Percentiles rank a stretch among this genome's conserved stretches.
Conservation (phyloP, 2,888 invertebrate species). For the Eupeodes latifasciatus region DNA sequence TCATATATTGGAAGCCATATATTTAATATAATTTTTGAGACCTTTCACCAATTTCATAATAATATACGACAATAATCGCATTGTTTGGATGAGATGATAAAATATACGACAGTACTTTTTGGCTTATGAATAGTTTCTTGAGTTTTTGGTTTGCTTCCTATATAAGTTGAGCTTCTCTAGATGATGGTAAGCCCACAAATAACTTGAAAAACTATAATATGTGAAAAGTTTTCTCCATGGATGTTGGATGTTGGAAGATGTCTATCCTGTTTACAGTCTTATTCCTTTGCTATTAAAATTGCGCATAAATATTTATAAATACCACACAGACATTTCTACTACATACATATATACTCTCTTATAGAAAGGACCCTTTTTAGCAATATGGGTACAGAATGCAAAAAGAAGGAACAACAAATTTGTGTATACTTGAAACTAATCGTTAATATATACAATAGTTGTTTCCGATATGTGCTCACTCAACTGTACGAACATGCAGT, state of each 20-base stretch:
- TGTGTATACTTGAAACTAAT: constrained; percentile 61
- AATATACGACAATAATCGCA: neutral
- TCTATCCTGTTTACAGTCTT: constrained; percentile 67
- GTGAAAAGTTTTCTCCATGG: constrained; percentile 58
- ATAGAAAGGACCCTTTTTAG: constrained; percentile 25
- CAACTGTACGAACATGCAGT: constrained; percentile 57
- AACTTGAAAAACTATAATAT: constrained; percentile 31
- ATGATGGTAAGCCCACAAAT: constrained; percentile 8
- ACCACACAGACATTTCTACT: constrained; percentile 25
- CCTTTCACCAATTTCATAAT: constrained; percentile 18
- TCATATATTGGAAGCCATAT: neutral
- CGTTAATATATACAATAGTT: constrained; percentile 74
- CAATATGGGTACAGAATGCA: neutral
- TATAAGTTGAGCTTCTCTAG: neutral
- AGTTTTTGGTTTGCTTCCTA: neutral
- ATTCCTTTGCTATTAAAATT: constrained; percentile 60
- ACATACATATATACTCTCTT: neutral
- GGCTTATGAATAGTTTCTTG: neutral
- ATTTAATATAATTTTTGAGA: constrained; percentile 3
- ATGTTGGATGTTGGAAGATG: constrained; percentile 44
- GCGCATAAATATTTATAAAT: constrained; percentile 75
- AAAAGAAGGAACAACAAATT: constrained; percentile 8
- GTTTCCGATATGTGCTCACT: constrained; percentile 72
- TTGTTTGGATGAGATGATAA: constrained; percentile 4
- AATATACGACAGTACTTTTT: neutral